A percentile compares a stretch with the other conserved stretches of the same genome.
phyloP scores from a whole-genome alignment of 2,888 invertebrate species.

The Meloe dianella region DNA sequence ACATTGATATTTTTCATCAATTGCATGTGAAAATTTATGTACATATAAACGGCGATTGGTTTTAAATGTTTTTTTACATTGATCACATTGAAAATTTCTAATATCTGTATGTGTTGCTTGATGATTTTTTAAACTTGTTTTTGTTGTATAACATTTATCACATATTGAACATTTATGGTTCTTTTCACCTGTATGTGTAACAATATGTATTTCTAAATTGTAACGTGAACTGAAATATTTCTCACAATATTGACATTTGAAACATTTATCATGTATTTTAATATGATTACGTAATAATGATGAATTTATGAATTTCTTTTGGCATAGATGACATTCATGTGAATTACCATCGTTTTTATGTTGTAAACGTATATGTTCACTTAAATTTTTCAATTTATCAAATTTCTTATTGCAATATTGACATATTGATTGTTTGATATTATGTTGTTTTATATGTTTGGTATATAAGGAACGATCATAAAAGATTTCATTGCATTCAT shows the following conservation, averaged over 20 bases:
- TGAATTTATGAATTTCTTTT: conserved; percentile 62
- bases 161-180: conserved; percentile 47
- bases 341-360: conserved; percentile 63
- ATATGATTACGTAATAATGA: conserved; percentile 62
- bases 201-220: conserved; percentile 47
- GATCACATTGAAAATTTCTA: conserved; percentile 43
- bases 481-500: conserved; percentile 47
- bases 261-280: conserved; percentile 61
- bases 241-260: conserved; percentile 46
- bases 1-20: conserved; percentile 63
- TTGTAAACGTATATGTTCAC: conserved; percentile 54
- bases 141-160: conserved; percentile 43
- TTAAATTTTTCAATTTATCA: conserved; percentile 47
- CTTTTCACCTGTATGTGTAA: conserved; percentile 48
- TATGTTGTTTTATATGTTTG: conserved; percentile 45
- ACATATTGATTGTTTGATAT: conserved; percentile 42
- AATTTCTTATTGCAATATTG: conserved; percentile 46
- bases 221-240: conserved; percentile 47
- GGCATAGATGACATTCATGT: conserved; percentile 63
- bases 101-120: conserved; percentile 44
- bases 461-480: conserved; percentile 47
- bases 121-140: conserved; percentile 48
- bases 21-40: conserved; percentile 56
- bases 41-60: conserved; percentile 47
- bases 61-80: conserved; percentile 48